Conservation (phyloP, 2,113 vertebrate genomes). For the Sprattus sprattus region DNA sequence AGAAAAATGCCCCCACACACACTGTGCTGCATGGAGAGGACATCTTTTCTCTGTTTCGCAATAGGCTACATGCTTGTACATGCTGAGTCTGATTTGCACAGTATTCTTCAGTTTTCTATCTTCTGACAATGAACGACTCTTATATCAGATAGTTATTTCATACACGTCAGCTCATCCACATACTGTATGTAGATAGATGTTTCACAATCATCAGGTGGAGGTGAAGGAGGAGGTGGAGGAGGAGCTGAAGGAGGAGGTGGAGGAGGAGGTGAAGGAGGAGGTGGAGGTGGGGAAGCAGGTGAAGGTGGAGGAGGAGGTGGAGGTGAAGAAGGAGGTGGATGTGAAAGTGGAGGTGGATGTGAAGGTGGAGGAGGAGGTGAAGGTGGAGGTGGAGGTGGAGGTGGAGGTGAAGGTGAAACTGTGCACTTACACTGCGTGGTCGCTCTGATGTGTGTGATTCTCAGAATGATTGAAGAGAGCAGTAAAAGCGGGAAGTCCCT, state of each 20-base stretch:
- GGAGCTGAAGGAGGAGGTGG: no score
- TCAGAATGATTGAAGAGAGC: slow-evolving; percentile 98
- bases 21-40: no score
- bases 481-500: slow-evolving; percentile 89
- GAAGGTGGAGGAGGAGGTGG: no score
- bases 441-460: slow-evolving; percentile 47
- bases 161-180: neutral
- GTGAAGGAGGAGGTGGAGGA: no score
- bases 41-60: no score
- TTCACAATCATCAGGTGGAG: no score
- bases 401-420: neutral
- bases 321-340: no score
- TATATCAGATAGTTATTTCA: neutral
- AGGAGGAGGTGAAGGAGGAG: no score
- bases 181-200: neutral
- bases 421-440: neutral
- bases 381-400: no score
- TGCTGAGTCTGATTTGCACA: neutral
- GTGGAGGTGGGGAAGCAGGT: neutral
- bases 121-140: neutral
- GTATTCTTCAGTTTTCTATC: neutral
- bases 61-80: neutral
- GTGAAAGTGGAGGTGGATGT: no score
- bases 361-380: no score
- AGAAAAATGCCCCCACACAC: neutral